These are phyloP conservation scores for Argya squamiceps DNA, from an alignment of 2,797 vertebrate genomes.

Conservation along the genomic window DNA sequence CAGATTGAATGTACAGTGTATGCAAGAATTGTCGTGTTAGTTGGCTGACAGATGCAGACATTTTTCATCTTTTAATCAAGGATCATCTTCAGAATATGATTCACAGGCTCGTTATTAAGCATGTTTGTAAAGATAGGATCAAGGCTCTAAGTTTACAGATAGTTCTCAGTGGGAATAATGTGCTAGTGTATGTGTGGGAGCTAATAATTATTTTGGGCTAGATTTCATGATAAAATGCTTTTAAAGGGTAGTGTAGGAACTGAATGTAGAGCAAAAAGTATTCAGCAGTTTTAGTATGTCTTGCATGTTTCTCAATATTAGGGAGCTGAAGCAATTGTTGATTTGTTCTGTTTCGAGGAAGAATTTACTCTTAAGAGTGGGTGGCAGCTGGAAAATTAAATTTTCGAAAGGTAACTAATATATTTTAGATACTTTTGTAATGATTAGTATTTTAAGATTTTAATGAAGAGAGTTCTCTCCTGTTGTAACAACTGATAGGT, in stretches of 20 bases:
- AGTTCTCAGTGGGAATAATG: background rate
- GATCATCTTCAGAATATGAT: background rate
- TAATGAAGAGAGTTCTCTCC: background rate
- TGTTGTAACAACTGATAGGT: background rate
- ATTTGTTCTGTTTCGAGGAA: background rate
- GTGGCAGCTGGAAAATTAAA: background rate
- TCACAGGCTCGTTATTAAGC: background rate
- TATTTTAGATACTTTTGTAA: background rate
- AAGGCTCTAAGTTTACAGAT: background rate
- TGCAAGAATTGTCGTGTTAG: background rate
- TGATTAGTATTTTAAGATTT: background rate
- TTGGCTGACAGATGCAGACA: background rate
- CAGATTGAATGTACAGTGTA: background rate
- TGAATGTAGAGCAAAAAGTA: background rate
- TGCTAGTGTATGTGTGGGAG: background rate
- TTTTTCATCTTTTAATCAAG: background rate
- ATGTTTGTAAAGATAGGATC: constrained; percentile 23
- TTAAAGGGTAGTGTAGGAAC: background rate
- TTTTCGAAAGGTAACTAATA: background rate
- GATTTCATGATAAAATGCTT: background rate
- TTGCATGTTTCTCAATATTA: background rate
- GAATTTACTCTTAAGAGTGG: background rate
- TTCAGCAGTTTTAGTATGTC: background rate
- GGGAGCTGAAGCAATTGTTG: background rate
- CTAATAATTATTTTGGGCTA: background rate